Evolutionary conservation across 2,113 vertebrate species (phyloP), one percentile per base, ranked within the genome.

Genomic region (Syngnathus floridae): DNA sequence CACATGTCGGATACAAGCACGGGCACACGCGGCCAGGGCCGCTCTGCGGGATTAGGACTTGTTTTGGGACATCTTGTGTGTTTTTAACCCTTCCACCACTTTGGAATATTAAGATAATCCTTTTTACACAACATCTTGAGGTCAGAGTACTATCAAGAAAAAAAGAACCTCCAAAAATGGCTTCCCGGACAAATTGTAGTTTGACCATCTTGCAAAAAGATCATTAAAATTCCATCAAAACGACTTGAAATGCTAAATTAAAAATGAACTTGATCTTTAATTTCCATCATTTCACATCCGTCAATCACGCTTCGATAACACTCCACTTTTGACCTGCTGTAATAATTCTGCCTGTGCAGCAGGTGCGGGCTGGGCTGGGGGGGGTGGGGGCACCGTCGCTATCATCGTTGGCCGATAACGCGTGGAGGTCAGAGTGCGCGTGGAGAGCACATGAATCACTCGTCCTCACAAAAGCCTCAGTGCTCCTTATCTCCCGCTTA

Each of bases 1-100:
- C 74, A 82, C 81, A 80, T 79, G 78, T 79, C 74, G 70, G 22
- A 45, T 4, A 74, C 74, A 72, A 65, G 43, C 43, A 5, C 41
- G 9, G 1, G 62, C 67, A 72, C 75, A 73, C 71, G 70, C 67
- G 66, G 70, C 31, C 75, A 65, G 17, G 43, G 52, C 62, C 2
- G 51, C 41, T 38, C 58, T 63, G 65, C 45, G 19, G 21, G 14
- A 46, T 55, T 58, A 60, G 31, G 4, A 40, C 63, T 26, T 51
- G 7, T 22, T 35, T 63, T 36, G n/a, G 37, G 56, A 66, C 69
- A 66, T 66, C 69, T 74, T 72, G 70, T 41, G 61, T 66, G 67
- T 57, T 26, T 46, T 62, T 21, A 62, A 26, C 60, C n/a, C 22
- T 46, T 31, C 7, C 21, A 19, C 40, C 26, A 26, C 51, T 22